Base-by-base conservation (phyloP, 2,113 vertebrate genomes). In the Ophthalmolycus amberensis region DNA sequence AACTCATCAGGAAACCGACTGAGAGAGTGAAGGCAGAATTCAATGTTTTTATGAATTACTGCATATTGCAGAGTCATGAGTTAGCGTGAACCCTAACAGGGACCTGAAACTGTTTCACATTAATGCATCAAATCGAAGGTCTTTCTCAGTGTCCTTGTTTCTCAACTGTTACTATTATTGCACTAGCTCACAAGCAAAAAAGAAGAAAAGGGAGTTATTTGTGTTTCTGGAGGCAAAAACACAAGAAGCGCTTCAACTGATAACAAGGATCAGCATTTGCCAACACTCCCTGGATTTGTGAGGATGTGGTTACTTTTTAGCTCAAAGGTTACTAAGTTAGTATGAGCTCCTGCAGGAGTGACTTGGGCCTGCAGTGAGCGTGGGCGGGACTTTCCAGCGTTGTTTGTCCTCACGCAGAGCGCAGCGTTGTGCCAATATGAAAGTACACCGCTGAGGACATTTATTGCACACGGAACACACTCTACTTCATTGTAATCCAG, bases 381-480 rank as follows among this genome's bases (percentile, higher is more conserved):
- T 81, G 56, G 91, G 88, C 9, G 72, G 88, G 85, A 85, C 81
- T 77, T 84, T 66, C 37, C 75, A 6, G 14, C n/a, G 37, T 60
- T 74, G 60, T 78, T 75, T 83, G 60, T 68, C 46, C 40, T 59
- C 67, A 20, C 3, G 25, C 77, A 34, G 34, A 50, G 71, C 7
- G 2, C 37, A 56, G 80, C 60, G 42, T 56, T 64, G 46, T 60
- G 73, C 73, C 64, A 77, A 18, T 59, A 78, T 87, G 42, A 83
- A 78, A 84, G 86, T 76, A 83, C 75, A 85, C 73, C 70, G 82
- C 75, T 76, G 82, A 85, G 77, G 65, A 77, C 71, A 65, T 65
- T 63, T 58, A 38, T 27, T 71, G 37, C 18, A 38, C 68, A 50
- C 15, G 37, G 32, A 9, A 54, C 29, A 60, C 38, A 25, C 12